Evolutionary conservation across 2,888 invertebrate genomes (phyloP), one percentile per base, ranked within the genome.

Genomic region (Diarsia mendica): DNA sequence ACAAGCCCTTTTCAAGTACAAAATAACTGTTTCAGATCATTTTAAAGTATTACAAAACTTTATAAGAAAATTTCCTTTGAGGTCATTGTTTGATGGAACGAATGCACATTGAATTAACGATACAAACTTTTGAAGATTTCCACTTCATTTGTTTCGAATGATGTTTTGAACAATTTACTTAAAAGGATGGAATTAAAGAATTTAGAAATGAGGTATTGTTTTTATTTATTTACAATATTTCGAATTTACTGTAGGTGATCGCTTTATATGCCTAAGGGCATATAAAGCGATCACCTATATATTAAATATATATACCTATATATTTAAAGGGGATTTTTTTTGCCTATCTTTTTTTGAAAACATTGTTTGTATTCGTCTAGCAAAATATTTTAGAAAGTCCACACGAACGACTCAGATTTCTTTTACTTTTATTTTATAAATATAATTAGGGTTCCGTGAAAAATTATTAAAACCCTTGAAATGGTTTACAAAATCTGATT

Each of bases 71-170:
- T 58, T 72, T 78, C 66, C 82, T 92, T 92, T 90, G 91, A 89
- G 87, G 88, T 86, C 72, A 77, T 65, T 71, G 83, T 83, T 83
- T 93, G 93, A 94, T 85, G 89, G 89, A 79, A 81, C 86, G 92
- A 75, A 83, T 91, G 90, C 90, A 93, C 94, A 93, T 93, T 79
- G 89, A 75, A 5, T 87, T 93, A 93, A 94, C 91, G 87, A 91
- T 76, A 84, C 72, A 79, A 81, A 73, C 72, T 73, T 63, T 1
- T 10, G 8, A 66, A 75, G 39, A 33, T 67, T 75, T 74, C 33
- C 67, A 64, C 33, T 79, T 73, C 73, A 78, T 78, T 84, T 66
- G 51, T 48, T 73, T 49, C 33, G 1, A 76, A 55, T 5, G 60
- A 61, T 61, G 67, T 60, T 84, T 63, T n/a, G 15, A 74, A 65